phyloP scores from a whole-genome alignment of 2,113 vertebrate species.

The Hylia prasina region DNA sequence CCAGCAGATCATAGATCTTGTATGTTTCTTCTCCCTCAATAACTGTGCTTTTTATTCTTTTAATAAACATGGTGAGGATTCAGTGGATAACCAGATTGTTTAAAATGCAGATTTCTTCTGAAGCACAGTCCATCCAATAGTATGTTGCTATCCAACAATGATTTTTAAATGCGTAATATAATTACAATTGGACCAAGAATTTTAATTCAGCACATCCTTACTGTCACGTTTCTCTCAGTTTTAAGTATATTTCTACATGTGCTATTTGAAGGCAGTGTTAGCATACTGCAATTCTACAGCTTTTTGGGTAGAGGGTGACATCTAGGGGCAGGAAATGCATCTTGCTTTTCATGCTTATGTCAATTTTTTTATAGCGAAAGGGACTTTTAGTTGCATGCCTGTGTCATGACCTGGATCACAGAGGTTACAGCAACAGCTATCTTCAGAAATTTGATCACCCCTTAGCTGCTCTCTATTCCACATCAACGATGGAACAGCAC shows the following conservation, averaged over 20 bases:
- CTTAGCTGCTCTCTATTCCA: constrained; percentile 94
- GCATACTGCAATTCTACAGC: not conserved
- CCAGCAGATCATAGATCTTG: not conserved
- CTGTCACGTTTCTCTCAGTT: not conserved
- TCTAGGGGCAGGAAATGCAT: not conserved
- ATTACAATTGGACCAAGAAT: not conserved
- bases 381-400: constrained; percentile 93
- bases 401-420: constrained; percentile 97
- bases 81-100: not conserved
- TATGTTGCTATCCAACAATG: not conserved
- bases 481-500: constrained; percentile 98
- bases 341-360: not conserved
- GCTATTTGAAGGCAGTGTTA: not conserved
- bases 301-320: not conserved
- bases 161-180: not conserved
- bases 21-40: not conserved
- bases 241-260: not conserved
- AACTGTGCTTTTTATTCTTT: not conserved
- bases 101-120: not conserved
- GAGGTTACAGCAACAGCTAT: constrained; percentile 95
- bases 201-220: not conserved
- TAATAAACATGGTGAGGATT: not conserved
- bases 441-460: constrained; percentile 99
- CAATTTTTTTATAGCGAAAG: constrained; percentile 78
- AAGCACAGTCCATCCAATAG: not conserved